phyloP scores from a whole-genome alignment of 2,113 vertebrate genomes.

The Kobus ellipsiprymnus region DNA sequence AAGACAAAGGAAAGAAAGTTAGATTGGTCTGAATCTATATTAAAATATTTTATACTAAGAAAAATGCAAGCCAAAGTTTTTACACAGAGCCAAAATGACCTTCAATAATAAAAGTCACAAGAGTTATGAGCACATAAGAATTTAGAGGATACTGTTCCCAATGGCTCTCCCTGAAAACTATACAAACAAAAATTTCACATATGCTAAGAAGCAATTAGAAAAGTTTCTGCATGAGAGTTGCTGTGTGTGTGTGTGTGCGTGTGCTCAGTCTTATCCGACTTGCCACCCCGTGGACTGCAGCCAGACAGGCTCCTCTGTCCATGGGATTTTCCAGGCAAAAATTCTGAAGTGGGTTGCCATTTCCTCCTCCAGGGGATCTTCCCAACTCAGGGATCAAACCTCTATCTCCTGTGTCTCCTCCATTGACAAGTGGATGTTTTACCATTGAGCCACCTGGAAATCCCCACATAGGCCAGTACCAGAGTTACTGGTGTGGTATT shows the following conservation, averaged over 20 bases:
- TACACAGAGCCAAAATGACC: neutral
- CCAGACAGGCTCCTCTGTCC: neutral
- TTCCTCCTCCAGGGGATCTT: neutral
- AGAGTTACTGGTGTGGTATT: constrained; percentile 82
- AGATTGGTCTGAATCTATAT: neutral
- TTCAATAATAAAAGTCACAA: neutral
- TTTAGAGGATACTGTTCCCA: neutral
- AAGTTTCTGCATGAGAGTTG: neutral
- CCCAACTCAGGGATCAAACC: neutral
- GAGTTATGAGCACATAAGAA: neutral
- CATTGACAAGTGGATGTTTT: neutral
- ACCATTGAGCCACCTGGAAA: neutral
- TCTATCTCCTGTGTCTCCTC: neutral
- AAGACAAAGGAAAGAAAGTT: neutral
- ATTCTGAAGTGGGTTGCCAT: neutral
- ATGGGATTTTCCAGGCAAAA: neutral
- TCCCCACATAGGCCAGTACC: neutral
- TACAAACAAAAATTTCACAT: neutral
- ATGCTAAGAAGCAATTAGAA: neutral
- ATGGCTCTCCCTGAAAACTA: neutral
- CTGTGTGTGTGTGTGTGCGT: constrained; percentile 40
- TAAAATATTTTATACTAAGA: neutral
- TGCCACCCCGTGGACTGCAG: neutral
- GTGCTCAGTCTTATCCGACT: neutral
- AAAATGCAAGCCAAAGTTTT: neutral